A percentile compares a stretch with the other conserved stretches of the same genome.
Conservation (phyloP, 2,797 vertebrate species). For the Limosa lapponica region DNA sequence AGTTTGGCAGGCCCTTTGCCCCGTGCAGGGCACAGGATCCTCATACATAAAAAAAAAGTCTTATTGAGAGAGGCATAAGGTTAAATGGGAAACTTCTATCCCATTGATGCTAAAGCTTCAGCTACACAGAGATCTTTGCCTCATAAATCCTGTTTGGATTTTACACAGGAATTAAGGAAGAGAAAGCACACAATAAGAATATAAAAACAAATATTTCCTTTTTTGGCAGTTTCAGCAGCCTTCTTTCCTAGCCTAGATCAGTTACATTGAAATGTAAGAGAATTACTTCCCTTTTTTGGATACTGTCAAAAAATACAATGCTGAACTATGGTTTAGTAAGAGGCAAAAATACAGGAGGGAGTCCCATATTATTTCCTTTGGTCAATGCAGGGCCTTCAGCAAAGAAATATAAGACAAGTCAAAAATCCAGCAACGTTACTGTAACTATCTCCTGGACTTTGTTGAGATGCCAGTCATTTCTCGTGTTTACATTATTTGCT, state of each 20-base stretch:
- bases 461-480: neutral
- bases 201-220: neutral
- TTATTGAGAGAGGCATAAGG: neutral
- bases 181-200: neutral
- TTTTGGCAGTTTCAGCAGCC: neutral
- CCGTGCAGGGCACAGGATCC: neutral
- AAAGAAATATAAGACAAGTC: neutral
- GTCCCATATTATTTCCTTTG: neutral
- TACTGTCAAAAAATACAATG: neutral
- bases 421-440: neutral
- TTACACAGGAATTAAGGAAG: neutral
- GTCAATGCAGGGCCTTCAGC: neutral
- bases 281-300: constrained; percentile 48
- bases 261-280: neutral
- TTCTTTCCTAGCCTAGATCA: neutral
- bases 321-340: neutral
- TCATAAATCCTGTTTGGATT: neutral
- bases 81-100: neutral
- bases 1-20: neutral
- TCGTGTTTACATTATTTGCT: neutral
- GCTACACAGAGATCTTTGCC: neutral
- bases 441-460: neutral
- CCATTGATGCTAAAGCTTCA: neutral
- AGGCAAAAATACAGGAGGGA: neutral
- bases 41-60: neutral